These are phyloP conservation scores for Eupristina koningsbergeri DNA, from an alignment of 1,140 invertebrate species.

Conservation along the genomic window DNA sequence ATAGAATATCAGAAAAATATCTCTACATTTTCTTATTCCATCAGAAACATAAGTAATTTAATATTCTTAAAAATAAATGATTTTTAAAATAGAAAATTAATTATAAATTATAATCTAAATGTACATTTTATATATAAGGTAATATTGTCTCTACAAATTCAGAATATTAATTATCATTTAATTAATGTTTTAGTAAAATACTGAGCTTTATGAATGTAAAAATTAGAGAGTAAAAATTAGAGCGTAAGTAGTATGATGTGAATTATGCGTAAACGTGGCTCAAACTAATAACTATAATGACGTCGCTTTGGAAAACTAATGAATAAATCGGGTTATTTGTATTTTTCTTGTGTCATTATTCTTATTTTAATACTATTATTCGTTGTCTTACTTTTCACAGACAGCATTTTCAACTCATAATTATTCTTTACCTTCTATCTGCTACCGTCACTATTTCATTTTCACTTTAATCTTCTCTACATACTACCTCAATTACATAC, in stretches of 20 bases:
- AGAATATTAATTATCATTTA: not conserved
- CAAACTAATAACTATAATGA: conserved; percentile 31
- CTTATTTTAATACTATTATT: conserved; percentile 31
- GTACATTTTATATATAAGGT: too few relatives aligned
- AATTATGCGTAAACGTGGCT: not conserved
- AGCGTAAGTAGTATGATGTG: conserved; percentile 24
- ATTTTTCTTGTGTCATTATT: conserved; percentile 14
- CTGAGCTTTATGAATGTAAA: too few relatives aligned
- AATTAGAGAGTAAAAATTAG: not conserved
- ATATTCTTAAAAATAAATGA: too few relatives aligned
- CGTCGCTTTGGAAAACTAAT: not conserved
- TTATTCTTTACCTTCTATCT: conserved; percentile 12
- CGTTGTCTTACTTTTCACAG: not conserved
- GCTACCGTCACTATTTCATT: not conserved
- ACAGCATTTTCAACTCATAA: conserved; percentile 32
- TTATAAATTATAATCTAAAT: too few relatives aligned
- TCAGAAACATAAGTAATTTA: too few relatives aligned
- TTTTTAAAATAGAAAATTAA: too few relatives aligned
- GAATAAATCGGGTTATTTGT: not conserved
- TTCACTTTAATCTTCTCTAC: conserved; percentile 3
- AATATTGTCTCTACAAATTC: too few relatives aligned
- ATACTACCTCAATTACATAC: not conserved
- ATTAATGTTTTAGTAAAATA: not conserved
- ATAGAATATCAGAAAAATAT: too few relatives aligned
- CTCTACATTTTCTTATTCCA: too few relatives aligned